These are phyloP conservation scores for Philhelius pedissequus DNA, from an alignment of 2,888 invertebrate species.

Conservation along the genomic window DNA sequence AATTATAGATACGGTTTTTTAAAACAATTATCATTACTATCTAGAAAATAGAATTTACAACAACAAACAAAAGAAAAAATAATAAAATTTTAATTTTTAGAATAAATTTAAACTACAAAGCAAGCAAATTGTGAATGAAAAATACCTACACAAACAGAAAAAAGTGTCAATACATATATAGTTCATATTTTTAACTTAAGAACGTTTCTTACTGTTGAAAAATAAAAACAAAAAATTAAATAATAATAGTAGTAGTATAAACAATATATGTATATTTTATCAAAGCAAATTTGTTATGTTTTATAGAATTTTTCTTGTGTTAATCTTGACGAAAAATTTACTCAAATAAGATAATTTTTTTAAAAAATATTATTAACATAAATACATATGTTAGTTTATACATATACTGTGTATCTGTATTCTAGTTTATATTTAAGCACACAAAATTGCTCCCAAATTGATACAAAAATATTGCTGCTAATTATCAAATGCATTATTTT, in stretches of 20 bases:
- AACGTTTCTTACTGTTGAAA: slow-evolving; percentile 40
- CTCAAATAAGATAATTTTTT: not conserved
- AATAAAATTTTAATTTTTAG: slow-evolving; percentile 25
- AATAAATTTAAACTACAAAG: not conserved
- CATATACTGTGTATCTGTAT: not conserved
- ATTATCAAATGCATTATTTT: not conserved
- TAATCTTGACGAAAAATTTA: not conserved
- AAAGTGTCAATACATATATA: slow-evolving; percentile 32
- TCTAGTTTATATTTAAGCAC: not conserved
- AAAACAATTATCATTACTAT: slow-evolving; percentile 56
- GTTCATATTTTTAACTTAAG: slow-evolving; percentile 5
- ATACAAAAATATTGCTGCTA: not conserved
- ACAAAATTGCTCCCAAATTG: slow-evolving; percentile 3
- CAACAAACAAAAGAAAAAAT: not conserved
- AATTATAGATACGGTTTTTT: slow-evolving; percentile 62
- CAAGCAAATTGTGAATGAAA: slow-evolving; percentile 26
- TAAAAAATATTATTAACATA: not conserved
- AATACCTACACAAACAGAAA: slow-evolving; percentile 12
- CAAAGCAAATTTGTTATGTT: not conserved
- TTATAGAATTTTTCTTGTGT: slow-evolving; percentile 1
- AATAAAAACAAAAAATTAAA: not conserved
- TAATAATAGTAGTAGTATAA: slow-evolving; percentile 5
- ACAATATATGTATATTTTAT: slow-evolving; percentile 3
- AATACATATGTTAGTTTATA: not conserved
- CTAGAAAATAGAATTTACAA: slow-evolving; percentile 46